Evolutionary conservation across 1,140 invertebrate species (phyloP), one percentile per base, ranked within the genome.

Genomic region (Drosophila teissieri): DNA sequence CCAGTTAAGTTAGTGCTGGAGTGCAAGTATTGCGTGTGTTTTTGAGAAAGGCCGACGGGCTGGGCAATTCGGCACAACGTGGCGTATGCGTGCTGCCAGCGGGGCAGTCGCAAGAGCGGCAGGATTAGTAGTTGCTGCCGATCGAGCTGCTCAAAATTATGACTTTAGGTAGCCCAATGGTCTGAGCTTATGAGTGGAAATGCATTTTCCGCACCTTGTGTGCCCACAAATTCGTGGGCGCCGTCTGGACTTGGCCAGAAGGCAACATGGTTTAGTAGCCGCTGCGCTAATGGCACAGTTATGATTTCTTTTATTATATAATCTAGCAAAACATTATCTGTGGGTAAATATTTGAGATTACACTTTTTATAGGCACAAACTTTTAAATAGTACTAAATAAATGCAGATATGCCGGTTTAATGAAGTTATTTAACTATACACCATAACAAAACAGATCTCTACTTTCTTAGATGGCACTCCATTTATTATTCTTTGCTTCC

Each of bases 1-100:
- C 65, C 65, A 70, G 73, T 78, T 78, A 70, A 61, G 49, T 48
- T 68, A 57, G 61, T 73, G 45, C 58, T 49, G 58, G 53, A 76
- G 70, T 78, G 52, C 73, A 77, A 78, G 56, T 78, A 48, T 55
- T 77, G 65, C 46, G 63, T 76, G 56, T 70, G 27, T 46, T 75
- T 77, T 76, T 61, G 56, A 77, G 74, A 77, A 77, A 77, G 73
- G 73, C 74, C 73, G 75, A 79, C 48, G 78, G 82, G 67, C 61
- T 76, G 60, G 60, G 73, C 51, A 19, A 12, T 52, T 22, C n/a
- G 34, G 17, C 78, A 73, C 79, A 82, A 82, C 83, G 78, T 68
- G 83, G 61, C 73, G 73, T 76, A 76, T 75, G 73, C 73, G 73
- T 76, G 73, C 11, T 76, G 73, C 73, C 72, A 76, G 73, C 53